phyloP scores from a whole-genome alignment of 2,113 vertebrate species.

The Oreochromis aureus region DNA sequence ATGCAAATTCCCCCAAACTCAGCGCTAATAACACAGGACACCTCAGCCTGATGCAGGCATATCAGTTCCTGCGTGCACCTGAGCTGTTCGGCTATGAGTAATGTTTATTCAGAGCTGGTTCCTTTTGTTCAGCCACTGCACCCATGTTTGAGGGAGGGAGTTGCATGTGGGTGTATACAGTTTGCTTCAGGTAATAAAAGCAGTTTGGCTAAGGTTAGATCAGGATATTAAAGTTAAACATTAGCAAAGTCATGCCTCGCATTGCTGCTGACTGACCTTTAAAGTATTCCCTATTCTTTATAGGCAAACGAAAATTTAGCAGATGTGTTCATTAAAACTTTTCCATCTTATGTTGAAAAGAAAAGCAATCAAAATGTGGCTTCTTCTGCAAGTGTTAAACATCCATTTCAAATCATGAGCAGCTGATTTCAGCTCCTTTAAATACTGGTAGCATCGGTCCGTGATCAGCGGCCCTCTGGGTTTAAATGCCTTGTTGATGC shows the following conservation, averaged over 20 bases:
- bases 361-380: background rate
- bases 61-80: background rate
- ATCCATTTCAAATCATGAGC: background rate
- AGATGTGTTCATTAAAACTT: background rate
- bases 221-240: background rate
- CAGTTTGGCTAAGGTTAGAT: background rate
- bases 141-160: background rate
- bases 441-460: background rate
- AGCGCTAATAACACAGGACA: rapidly evolving
- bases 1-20: background rate
- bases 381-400: background rate
- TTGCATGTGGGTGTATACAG: background rate
- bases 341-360: background rate
- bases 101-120: background rate
- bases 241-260: background rate
- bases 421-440: background rate
- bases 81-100: background rate
- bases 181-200: background rate
- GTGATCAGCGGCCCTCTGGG: background rate
- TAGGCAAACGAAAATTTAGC: background rate
- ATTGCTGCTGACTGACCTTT: background rate
- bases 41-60: background rate
- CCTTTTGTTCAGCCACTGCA: background rate
- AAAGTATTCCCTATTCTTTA: background rate
- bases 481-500: background rate